These are phyloP conservation scores for Lepidothrix coronata DNA, from an alignment of 2,113 vertebrate genomes.

Conservation along the genomic window DNA sequence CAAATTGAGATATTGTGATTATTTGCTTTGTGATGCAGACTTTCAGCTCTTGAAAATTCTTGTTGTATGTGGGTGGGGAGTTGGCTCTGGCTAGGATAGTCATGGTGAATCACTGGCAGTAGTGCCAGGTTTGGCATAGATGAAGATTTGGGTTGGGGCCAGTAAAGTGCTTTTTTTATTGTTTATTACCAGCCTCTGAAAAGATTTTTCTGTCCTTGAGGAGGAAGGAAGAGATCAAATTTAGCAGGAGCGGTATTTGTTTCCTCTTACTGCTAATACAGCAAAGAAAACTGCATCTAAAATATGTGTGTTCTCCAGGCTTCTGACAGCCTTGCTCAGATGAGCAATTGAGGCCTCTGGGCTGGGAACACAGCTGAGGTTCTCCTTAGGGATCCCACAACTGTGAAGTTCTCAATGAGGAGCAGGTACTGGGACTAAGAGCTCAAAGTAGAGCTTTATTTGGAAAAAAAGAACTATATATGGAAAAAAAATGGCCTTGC, in stretches of 20 bases:
- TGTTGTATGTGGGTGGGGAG: conserved; percentile 31
- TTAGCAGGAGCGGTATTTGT: conserved; percentile 52
- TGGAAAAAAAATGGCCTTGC: not conserved
- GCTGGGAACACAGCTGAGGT: not conserved
- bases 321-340: not conserved
- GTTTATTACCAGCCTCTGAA: conserved; percentile 31
- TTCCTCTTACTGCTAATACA: conserved; percentile 35
- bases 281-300: not conserved
- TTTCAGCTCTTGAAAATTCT: conserved; percentile 22
- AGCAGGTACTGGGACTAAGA: not conserved
- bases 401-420: not conserved
- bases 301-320: not conserved
- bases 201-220: conserved; percentile 45
- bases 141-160: conserved; percentile 22
- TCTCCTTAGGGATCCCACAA: not conserved
- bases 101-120: conserved; percentile 48
- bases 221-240: conserved; percentile 66
- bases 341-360: not conserved
- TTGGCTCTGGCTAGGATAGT: conserved; percentile 33
- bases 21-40: conserved; percentile 33
- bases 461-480: accelerated
- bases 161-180: conserved; percentile 1
- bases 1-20: not conserved
- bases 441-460: not conserved
- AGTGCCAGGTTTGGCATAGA: conserved; percentile 32